Evolutionary conservation across 2,797 vertebrate species (phyloP), one percentile per base, ranked within the genome.

Genomic region (Lepidocolaptes lacrymiger): DNA sequence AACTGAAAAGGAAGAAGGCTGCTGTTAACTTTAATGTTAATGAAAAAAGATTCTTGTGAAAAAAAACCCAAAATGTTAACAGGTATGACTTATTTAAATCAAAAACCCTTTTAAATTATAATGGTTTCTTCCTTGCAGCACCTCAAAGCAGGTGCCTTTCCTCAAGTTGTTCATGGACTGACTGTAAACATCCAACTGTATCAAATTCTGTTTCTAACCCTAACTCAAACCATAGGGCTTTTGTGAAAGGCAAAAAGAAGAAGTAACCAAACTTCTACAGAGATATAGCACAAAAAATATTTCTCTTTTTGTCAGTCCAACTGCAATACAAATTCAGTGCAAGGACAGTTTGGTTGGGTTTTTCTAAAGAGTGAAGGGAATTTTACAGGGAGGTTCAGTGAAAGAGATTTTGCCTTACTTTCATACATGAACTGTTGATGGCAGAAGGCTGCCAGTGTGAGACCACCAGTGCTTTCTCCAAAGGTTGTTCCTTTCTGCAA

Each of bases 341-440:
- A 10, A 36, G 22, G 58, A 30, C 7, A 58, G 9, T 39, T 54
- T 43, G 41, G 7, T 41, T 41, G 41, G 41, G 41, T 46, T 75
- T 55, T 23, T 56, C 68, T 73, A 34, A 13, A 10, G 30, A 66
- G 24, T 9, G 4, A 6, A 20, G 21, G 22, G 72, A 55, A 3
- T 17, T 93, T 87, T 85, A 10, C 34, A 66, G 48, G 12, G 28
- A 73, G 14, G 6, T 71, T 82, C 27, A 24, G 10, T 58, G 63
- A 51, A 68, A 18, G 0, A 39, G 10, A 3, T 59, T 76, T 83
- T 68, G 4, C 10, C 5, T 54, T 52, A 15, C 12, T 59, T 85
- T 64, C 4, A 3, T 26, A 32, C 7, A 3, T 64, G n/a, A 86
- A 36, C 9, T 52, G 8, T 32, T 0, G 0, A 5, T 12, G 20